A percentile compares a stretch with the other conserved stretches of the same genome.
Evolutionary conservation across 37 sponge, comb jelly and placozoan genomes (phyloP).

Genomic region (Mnemiopsis leidyi): DNA sequence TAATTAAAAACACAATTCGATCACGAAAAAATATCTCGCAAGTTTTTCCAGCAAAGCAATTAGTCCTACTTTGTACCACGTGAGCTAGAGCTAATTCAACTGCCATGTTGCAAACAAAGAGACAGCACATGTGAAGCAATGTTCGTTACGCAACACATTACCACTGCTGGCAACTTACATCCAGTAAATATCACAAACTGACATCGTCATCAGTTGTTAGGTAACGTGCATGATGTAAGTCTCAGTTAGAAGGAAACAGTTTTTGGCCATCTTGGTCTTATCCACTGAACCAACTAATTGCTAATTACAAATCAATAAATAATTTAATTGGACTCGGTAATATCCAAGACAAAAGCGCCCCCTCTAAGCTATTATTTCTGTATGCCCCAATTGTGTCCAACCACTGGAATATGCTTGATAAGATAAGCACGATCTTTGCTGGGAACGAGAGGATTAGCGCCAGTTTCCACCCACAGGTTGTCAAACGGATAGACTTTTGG

Average conservation of each 20-base stretch:
- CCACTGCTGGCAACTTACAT: background rate
- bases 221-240: too few relatives aligned
- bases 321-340: too few relatives aligned
- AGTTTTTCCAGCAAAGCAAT: background rate
- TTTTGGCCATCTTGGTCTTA: too few relatives aligned
- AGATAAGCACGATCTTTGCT: background rate
- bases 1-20: background rate
- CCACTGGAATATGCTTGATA: background rate
- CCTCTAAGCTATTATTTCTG: slow-evolving; percentile 7
- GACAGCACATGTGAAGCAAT: background rate
- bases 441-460: slow-evolving; percentile 40
- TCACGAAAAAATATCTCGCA: too few relatives aligned
- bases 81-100: too few relatives aligned
- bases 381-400: background rate
- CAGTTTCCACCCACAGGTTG: slow-evolving; percentile 49
- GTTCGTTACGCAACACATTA: background rate
- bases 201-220: too few relatives aligned
- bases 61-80: too few relatives aligned
- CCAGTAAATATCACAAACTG: too few relatives aligned
- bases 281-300: background rate
- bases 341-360: too few relatives aligned
- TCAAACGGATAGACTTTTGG: slow-evolving; percentile 18
- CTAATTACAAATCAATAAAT: background rate
- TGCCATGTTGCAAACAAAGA: background rate
- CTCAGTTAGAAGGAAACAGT: too few relatives aligned